Conservation (phyloP, 2,888 invertebrate species). For the Athalia circularis region DNA sequence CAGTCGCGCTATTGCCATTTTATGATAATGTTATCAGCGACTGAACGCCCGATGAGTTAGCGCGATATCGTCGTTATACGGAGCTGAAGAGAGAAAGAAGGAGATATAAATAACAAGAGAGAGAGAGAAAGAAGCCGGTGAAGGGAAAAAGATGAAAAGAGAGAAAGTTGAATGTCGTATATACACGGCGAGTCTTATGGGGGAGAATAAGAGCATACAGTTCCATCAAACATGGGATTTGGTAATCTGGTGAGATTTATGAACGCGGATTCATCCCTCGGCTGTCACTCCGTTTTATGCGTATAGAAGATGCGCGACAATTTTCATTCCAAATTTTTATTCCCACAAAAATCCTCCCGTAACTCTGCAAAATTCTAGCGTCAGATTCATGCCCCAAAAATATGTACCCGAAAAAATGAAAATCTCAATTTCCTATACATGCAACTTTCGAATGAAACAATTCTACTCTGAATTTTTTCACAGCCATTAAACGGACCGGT, state of each 20-base stretch:
- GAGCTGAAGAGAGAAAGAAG: constrained; percentile 27
- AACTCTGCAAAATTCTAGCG: too few relatives aligned
- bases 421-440: too few relatives aligned
- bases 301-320: neutral
- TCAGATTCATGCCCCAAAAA: too few relatives aligned
- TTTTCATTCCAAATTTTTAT: neutral
- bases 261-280: constrained; percentile 68
- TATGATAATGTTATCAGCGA: constrained; percentile 75
- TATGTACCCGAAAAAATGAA: too few relatives aligned
- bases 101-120: neutral
- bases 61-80: constrained; percentile 60
- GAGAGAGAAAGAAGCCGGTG: neutral
- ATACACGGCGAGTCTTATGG: constrained; percentile 28
- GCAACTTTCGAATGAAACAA: neutral
- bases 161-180: too few relatives aligned
- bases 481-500: neutral
- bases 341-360: too few relatives aligned
- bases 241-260: constrained; percentile 74
- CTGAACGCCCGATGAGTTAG: constrained; percentile 72
- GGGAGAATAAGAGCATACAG: constrained; percentile 54
- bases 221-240: constrained; percentile 73
- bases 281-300: constrained; percentile 46
- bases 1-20: constrained; percentile 73
- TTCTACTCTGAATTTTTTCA: neutral
- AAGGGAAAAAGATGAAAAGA: neutral